A percentile compares a stretch with the other conserved stretches of the same genome.
Conservation (phyloP, 2,888 invertebrate genomes). For the Synergus itoensis region DNA sequence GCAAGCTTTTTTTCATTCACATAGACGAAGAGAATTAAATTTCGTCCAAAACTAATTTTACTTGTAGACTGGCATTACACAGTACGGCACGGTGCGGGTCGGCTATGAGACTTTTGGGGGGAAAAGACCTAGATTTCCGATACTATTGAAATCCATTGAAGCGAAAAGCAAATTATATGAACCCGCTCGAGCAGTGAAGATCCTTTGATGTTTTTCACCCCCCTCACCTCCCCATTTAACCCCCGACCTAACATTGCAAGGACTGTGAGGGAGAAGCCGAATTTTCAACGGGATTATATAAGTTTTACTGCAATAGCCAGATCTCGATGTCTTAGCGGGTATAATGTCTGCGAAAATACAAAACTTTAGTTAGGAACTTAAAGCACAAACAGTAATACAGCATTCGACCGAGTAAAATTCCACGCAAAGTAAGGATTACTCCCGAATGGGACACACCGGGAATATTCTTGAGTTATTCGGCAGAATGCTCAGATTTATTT, state of each 20-base stretch:
- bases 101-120: slow-evolving; percentile 51
- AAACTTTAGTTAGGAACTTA: slow-evolving; percentile 27
- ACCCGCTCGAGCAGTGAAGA: slow-evolving; percentile 65
- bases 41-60: slow-evolving; percentile 75
- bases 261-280: slow-evolving; percentile 18
- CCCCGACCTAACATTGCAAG: slow-evolving; percentile 26
- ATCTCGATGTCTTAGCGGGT: slow-evolving; percentile 11
- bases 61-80: slow-evolving; percentile 67
- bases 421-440: slow-evolving; percentile 20
- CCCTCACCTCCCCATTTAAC: slow-evolving; percentile 11
- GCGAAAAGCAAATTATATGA: slow-evolving; percentile 77
- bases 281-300: slow-evolving; percentile 23
- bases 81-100: slow-evolving; percentile 41
- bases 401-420: slow-evolving; percentile 29
- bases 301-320: slow-evolving; percentile 13
- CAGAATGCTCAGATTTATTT: slow-evolving; percentile 22
- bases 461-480: slow-evolving; percentile 29
- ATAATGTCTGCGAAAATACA: slow-evolving; percentile 21
- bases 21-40: slow-evolving; percentile 67
- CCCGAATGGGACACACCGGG: slow-evolving; percentile 6
- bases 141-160: slow-evolving; percentile 75
- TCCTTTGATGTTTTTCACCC: slow-evolving; percentile 71
- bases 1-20: slow-evolving; percentile 48
- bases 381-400: slow-evolving; percentile 10
- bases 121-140: slow-evolving; percentile 71